Evolutionary conservation across 1,140 invertebrate genomes (phyloP), one percentile per base, ranked within the genome.

Genomic region (Nebria ingens): DNA sequence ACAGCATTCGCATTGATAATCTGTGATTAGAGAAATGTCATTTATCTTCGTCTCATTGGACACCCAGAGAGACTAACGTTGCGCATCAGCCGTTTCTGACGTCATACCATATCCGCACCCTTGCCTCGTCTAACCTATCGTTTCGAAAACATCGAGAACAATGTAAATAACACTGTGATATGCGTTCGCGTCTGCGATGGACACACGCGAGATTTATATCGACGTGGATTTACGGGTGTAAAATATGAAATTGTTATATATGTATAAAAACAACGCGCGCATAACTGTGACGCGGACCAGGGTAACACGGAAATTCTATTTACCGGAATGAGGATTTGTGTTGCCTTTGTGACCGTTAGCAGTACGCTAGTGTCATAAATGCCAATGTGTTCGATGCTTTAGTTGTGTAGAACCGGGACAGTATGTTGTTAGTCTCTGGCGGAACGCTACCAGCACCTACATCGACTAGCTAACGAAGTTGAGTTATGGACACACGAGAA

Each of bases 401-500:
- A 45, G 17, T 17, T 17, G 3, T 45, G 40, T 45, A n/a, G n/a
- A n/a, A 11, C 40, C 17, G 6, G 6, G 40, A 45, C 40, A 45
- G 40, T n/a, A n/a, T n/a, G n/a, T 45, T 45, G 40, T 45, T 45
- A 45, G 40, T 45, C 40, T 45, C 40, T 4, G 15, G 40, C 15
- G 40, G 15, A 45, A 45, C 15, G 15, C 6, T n/a, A 45, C 40
- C 17, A 3, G 40, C 9, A 11, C 15, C 40, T 17, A 45, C 15
- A 45, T 4, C 25, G 25, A 34, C 15, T 29, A 6, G 40, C 40
- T 12, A 6, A 17, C 15, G 40, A 17, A 45, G 4, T 11, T 45
- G 40, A 45, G 40, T 45, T 45, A 45, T 45, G 17, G 40, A 17
- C 40, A 17, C 40, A 17, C 17, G 6, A 45, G 40, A 45, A 45